Evolutionary conservation across 2,888 invertebrate genomes (phyloP).

Genomic region (Lithosia quadra): DNA sequence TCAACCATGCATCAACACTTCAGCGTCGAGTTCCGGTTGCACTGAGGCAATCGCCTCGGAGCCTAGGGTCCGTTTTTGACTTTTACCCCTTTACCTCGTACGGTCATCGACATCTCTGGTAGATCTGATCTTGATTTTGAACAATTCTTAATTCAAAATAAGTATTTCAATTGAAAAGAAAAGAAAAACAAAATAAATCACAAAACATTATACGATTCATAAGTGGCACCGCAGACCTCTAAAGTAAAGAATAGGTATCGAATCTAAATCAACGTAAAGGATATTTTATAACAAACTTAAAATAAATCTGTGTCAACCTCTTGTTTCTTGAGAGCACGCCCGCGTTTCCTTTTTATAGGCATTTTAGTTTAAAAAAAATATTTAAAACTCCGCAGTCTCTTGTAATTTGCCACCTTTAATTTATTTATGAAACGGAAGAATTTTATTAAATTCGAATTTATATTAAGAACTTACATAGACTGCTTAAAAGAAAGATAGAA

Average conservation of each 20-base stretch:
- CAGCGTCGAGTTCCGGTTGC: too few species aligned
- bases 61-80: too few species aligned
- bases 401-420: slow-evolving; percentile 9
- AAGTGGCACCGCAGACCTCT: background rate
- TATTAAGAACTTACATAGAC: background rate
- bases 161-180: too few species aligned
- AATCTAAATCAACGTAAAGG: background rate
- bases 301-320: background rate
- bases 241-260: background rate
- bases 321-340: background rate
- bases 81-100: too few species aligned
- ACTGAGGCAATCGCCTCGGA: too few species aligned
- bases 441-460: background rate
- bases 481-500: background rate
- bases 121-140: too few species aligned
- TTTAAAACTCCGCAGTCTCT: background rate
- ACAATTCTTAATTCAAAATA: too few species aligned
- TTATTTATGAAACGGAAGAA: background rate
- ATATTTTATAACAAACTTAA: background rate
- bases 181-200: too few species aligned
- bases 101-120: too few species aligned
- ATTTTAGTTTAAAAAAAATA: background rate
- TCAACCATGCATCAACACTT: too few species aligned
- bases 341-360: slow-evolving; percentile 9
- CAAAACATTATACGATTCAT: too few species aligned